These are phyloP conservation scores for Drosophila lini DNA, from an alignment of 1,140 invertebrate genomes.

Conservation along the genomic window DNA sequence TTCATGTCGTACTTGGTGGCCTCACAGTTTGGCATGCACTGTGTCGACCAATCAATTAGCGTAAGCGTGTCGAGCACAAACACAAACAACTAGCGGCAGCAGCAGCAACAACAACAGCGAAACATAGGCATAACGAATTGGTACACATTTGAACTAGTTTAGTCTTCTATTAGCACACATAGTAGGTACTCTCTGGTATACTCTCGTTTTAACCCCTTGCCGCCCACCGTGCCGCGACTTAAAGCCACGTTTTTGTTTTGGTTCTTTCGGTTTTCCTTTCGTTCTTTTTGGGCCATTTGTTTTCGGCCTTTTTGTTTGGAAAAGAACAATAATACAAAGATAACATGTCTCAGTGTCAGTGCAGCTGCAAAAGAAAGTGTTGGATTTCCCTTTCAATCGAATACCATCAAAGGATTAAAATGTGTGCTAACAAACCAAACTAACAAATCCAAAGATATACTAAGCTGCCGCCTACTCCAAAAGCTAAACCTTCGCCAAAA, in stretches of 20 bases:
- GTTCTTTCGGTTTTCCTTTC: conserved; percentile 33
- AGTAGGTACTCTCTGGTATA: conserved; percentile 17
- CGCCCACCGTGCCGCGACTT: conserved; percentile 50
- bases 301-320: conserved; percentile 44
- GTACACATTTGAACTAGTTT: conserved; percentile 72
- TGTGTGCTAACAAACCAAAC: conserved; percentile 26
- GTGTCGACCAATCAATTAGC: conserved; percentile 66
- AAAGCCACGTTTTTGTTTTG: conserved; percentile 20
- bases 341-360: conserved; percentile 35
- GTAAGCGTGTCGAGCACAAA: conserved; percentile 41
- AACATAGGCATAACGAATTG: conserved; percentile 40
- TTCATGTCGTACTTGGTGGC: conserved; percentile 43
- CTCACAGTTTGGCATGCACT: conserved; percentile 67
- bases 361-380: conserved; percentile 56
- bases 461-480: conserved; percentile 41
- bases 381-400: conserved; percentile 37
- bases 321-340: conserved; percentile 5
- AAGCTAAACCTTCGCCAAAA: conserved; percentile 50
- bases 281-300: conserved; percentile 21
- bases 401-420: conserved; percentile 24
- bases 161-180: conserved; percentile 58
- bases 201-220: conserved; percentile 61
- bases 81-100: conserved; percentile 21
- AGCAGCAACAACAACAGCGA: conserved; percentile 49
- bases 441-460: conserved; percentile 45